Evolutionary conservation across 2,113 vertebrate species (phyloP).

Genomic region (Ameiurus melas): DNA sequence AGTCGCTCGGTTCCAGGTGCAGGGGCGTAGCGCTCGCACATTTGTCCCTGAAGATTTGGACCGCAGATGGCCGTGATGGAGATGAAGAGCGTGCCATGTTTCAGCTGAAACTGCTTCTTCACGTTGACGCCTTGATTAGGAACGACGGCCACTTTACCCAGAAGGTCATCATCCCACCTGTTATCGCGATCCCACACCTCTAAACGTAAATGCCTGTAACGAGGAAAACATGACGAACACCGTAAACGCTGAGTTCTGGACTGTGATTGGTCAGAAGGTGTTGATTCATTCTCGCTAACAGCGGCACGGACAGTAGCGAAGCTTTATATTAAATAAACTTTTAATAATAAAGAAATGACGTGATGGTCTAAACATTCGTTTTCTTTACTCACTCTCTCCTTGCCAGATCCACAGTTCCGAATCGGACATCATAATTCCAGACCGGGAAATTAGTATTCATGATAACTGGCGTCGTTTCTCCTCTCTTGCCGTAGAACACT

Average conservation of each 20-base stretch:
- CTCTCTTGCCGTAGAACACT: constrained; percentile 51
- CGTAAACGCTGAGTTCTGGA: not conserved
- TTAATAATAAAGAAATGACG: not conserved
- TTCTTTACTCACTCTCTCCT: not conserved
- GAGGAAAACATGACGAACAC: not conserved
- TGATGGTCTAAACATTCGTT: not conserved
- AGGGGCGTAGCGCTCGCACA: constrained; percentile 65
- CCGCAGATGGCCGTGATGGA: constrained; percentile 58
- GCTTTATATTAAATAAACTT: no score
- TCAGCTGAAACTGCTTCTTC: not conserved
- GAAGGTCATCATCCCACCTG: constrained; percentile 62
- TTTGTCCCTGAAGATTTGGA: constrained; percentile 61
- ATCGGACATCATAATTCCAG: constrained; percentile 53
- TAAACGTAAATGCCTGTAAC: constrained; percentile 49
- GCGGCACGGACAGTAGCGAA: no score
- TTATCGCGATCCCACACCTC: constrained; percentile 72
- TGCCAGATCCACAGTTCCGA: constrained; percentile 36
- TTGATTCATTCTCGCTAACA: no score
- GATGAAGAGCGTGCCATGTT: constrained; percentile 52
- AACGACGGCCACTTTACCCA: constrained; percentile 44
- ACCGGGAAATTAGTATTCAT: constrained; percentile 62
- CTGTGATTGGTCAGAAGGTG: not conserved
- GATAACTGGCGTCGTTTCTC: constrained; percentile 29
- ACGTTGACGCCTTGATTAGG: not conserved
- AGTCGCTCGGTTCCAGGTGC: not conserved